Percentiles rank a stretch among this genome's conserved stretches.
phyloP scores from a whole-genome alignment of 2,888 invertebrate genomes.

The Euzetes globulus region DNA sequence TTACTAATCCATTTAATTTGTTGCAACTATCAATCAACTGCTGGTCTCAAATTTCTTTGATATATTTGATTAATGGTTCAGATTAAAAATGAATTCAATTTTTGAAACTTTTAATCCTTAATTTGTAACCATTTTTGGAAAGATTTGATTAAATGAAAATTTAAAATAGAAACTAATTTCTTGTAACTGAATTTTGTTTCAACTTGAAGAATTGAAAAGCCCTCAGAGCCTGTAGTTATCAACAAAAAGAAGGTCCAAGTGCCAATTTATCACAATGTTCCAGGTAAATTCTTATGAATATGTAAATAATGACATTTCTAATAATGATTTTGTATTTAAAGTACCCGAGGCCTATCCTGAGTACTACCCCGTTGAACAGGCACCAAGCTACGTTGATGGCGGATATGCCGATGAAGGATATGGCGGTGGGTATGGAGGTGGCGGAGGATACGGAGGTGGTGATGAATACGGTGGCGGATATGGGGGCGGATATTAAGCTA shows the following conservation, averaged over 20 bases:
- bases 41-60: too few relatives aligned
- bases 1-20: too few relatives aligned
- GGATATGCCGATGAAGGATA: constrained; percentile 25
- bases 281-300: not conserved
- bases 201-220: constrained; percentile 9
- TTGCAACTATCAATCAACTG: too few relatives aligned
- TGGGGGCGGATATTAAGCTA: not conserved
- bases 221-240: not conserved
- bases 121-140: too few relatives aligned
- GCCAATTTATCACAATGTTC: constrained; percentile 1
- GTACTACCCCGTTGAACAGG: constrained; percentile 25
- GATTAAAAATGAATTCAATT: too few relatives aligned
- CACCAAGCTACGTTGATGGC: constrained; percentile 31
- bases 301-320: not conserved
- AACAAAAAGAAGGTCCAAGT: not conserved
- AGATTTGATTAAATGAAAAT: too few relatives aligned
- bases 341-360: constrained; percentile 21
- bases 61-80: too few relatives aligned
- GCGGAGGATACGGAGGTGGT: constrained; percentile 6
- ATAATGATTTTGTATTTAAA: not conserved
- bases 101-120: too few relatives aligned
- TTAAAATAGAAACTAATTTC: not conserved
- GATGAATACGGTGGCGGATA: not conserved
- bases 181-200: not conserved
- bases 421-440: not conserved